Evolutionary conservation across 2,888 invertebrate species (phyloP).

Genomic region (Heteromyza rotundicornis): DNA sequence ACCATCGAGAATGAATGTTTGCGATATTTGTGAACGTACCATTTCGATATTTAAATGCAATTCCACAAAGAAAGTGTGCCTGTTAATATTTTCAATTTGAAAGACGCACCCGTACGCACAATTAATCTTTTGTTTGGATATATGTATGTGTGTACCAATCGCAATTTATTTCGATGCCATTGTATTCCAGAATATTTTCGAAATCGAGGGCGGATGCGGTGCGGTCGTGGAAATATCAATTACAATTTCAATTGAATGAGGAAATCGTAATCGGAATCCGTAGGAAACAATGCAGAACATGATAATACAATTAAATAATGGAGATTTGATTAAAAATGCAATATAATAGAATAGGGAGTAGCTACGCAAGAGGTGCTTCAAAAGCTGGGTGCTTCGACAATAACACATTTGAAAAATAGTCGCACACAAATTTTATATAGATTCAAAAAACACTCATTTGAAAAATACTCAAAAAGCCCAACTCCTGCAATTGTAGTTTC

Average conservation of each 20-base stretch:
- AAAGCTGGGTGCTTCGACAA: conserved; percentile 29
- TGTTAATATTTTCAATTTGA: neutral
- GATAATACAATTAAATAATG: conserved; percentile 12
- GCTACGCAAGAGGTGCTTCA: neutral
- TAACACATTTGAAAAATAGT: too few relatives aligned
- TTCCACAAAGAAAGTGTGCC: too few relatives aligned
- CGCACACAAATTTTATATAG: too few relatives aligned
- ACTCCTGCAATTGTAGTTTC: too few relatives aligned
- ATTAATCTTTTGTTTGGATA: conserved; percentile 52
- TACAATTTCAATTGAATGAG: conserved; percentile 28
- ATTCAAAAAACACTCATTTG: too few relatives aligned
- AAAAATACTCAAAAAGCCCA: too few relatives aligned
- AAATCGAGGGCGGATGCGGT: conserved; percentile 26
- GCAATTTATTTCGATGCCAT: too few relatives aligned
- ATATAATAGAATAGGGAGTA: conserved; percentile 12
- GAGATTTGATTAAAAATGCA: conserved; percentile 19
- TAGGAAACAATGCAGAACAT: conserved; percentile 23
- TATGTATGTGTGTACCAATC: too few relatives aligned
- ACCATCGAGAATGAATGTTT: too few relatives aligned
- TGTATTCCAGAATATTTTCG: too few relatives aligned
- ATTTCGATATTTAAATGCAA: too few relatives aligned
- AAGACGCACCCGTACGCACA: conserved; percentile 36
- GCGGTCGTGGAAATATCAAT: conserved; percentile 31
- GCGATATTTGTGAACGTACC: too few relatives aligned
- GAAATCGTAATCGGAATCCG: neutral